A percentile compares a stretch with the other conserved stretches of the same genome.
phyloP scores from a whole-genome alignment of 2,797 vertebrate species.

The Onychomys arenicola region DNA sequence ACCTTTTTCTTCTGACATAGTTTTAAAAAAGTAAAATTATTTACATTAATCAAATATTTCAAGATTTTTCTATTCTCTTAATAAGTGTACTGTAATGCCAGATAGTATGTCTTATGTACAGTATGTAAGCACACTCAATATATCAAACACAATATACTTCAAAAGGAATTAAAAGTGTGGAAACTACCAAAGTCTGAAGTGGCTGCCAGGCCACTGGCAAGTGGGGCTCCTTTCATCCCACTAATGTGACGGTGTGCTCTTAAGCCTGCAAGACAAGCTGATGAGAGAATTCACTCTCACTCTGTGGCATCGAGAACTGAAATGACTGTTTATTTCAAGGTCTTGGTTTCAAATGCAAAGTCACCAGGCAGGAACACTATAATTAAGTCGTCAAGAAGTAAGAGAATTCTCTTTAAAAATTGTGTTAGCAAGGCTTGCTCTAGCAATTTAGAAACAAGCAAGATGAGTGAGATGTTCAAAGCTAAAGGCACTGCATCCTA shows the following conservation, averaged over 20 bases:
- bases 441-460: conserved; percentile 48
- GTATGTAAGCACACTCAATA: background rate
- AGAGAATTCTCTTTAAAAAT: conserved; percentile 64
- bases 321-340: conserved; percentile 78
- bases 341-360: conserved; percentile 73
- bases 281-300: conserved; percentile 62
- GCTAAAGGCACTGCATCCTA: conserved; percentile 47
- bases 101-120: background rate
- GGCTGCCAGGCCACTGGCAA: conserved; percentile 1
- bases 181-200: conserved; percentile 4
- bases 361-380: conserved; percentile 57
- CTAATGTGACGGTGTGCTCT: background rate
- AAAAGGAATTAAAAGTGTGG: conserved; percentile 38
- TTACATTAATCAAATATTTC: conserved; percentile 24
- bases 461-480: conserved; percentile 49
- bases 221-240: conserved; percentile 35
- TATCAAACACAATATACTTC: conserved; percentile 8
- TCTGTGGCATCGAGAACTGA: conserved; percentile 53
- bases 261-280: background rate
- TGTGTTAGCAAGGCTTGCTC: conserved; percentile 47
- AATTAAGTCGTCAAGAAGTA: conserved; percentile 74
- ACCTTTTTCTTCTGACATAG: background rate
- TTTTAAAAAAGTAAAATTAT: conserved; percentile 55
- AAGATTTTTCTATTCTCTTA: conserved; percentile 1
- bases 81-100: background rate